A percentile compares a stretch with the other conserved stretches of the same genome.
Evolutionary conservation across 2,113 vertebrate species (phyloP).

Genomic region (Toxostoma redivivum): DNA sequence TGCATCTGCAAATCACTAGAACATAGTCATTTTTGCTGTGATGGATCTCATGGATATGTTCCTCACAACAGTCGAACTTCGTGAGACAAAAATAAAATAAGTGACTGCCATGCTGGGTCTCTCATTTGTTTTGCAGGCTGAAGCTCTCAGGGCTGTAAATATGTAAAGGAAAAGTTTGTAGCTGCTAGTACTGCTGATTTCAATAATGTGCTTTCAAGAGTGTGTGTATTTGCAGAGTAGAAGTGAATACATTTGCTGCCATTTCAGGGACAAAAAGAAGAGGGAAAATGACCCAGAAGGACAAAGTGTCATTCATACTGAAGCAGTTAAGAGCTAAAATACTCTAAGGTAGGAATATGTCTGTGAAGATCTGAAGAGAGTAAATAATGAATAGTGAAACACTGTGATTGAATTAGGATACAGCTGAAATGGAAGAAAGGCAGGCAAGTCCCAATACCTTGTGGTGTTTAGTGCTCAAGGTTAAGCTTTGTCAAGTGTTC

Average conservation of each 20-base stretch:
- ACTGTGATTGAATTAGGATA: neutral
- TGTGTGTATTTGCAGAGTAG: neutral
- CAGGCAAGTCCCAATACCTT: neutral
- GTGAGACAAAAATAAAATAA: neutral
- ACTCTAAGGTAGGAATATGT: neutral
- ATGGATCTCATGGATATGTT: neutral
- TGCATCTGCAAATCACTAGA: neutral
- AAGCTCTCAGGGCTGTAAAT: neutral
- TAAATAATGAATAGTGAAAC: neutral
- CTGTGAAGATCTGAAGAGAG: neutral
- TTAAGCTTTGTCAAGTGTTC: neutral
- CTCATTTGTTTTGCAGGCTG: neutral
- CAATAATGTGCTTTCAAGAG: neutral
- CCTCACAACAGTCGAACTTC: fast-evolving
- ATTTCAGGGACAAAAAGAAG: neutral
- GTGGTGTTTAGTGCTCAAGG: neutral
- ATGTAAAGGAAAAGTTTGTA: neutral
- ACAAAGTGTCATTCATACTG: neutral
- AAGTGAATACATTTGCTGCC: neutral
- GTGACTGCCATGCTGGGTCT: neutral
- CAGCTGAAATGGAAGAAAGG: neutral
- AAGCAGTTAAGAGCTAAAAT: neutral
- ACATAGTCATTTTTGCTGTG: neutral
- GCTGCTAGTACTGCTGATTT: neutral
- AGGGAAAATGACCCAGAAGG: neutral